Evolutionary conservation across 2,113 vertebrate genomes (phyloP), one percentile per base, ranked within the genome.

Genomic region (Eclectus roratus): DNA sequence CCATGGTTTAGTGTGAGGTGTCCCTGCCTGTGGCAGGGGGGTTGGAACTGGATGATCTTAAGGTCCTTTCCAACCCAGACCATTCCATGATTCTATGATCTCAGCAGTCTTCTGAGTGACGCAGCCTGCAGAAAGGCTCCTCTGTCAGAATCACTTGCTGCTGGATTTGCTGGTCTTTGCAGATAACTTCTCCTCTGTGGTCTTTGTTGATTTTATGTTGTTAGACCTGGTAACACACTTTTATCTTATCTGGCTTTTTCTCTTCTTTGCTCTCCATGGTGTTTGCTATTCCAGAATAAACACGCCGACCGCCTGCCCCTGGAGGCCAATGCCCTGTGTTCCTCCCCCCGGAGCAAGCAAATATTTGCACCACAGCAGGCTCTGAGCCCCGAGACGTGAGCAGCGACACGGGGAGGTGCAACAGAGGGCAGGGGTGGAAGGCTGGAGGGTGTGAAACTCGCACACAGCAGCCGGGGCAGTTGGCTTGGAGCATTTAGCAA

Each of bases 161-260:
- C 44, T 78, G 79, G 50, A 7, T 66, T 85, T 85, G 55, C 64
- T 84, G 66, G 31, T 73, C 83, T 92, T 91, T 85, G 35, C 73
- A 84, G 91, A 87, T 94, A 91, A 79, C 60, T 78, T n/a, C 88
- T 96, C 85, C 58, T 73, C 85, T 46, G 39, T 61, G 56, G 31
- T 61, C 76, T 81, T 47, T 96, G 93, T 95, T 95, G 93, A 58
- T 89, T 87, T 94, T 96, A 39, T 85, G 80, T 80, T 55, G 86
- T 87, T 90, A 96, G 92, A 91, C 88, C 73, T 87, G 92, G 88
- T 92, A 92, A 95, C 92, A 72, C 88, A 53, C 86, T 97, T 97
- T 92, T 96, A 97, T 97, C 96, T 97, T 97, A 96, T 96, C 95
- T 93, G 88, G 24, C 78, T 82, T 89, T 91, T 91, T 96, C 92